Percentiles rank a stretch among this genome's conserved stretches.
These are phyloP conservation scores for Bombus impatiens DNA, from an alignment of 1,140 invertebrate species.

Conservation along the genomic window DNA sequence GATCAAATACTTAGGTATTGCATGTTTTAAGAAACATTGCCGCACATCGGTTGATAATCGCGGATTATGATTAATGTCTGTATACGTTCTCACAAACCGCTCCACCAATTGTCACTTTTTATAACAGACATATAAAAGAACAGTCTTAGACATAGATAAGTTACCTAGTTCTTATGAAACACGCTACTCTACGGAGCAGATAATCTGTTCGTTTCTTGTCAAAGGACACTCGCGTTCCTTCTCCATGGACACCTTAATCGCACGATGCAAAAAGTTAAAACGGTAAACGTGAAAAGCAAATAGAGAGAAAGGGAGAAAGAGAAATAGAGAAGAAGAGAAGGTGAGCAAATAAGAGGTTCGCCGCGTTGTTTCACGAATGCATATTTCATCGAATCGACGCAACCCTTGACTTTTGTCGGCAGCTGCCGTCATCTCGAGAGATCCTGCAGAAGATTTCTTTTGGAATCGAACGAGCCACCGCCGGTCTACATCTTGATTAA, in stretches of 20 bases:
- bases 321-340: not conserved
- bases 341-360: not conserved
- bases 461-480: constrained; percentile 44
- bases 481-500: constrained; percentile 50
- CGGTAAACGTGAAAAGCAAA: not conserved
- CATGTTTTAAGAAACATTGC: no score
- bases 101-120: not conserved
- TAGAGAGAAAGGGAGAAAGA: rapidly evolving
- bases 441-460: constrained; percentile 29
- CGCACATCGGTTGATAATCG: no score
- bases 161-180: not conserved
- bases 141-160: not conserved
- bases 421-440: constrained; percentile 10
- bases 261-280: not conserved
- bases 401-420: constrained; percentile 3
- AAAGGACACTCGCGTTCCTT: not conserved
- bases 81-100: no score
- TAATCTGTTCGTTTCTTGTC: not conserved
- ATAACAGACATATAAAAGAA: not conserved
- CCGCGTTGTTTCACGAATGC: not conserved
- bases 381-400: constrained; percentile 38
- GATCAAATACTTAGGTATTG: no score
- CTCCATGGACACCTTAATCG: not conserved
- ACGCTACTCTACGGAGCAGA: not conserved
- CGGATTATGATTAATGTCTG: no score